Evolutionary conservation across 2,113 vertebrate genomes (phyloP).

Genomic region (Atrichornis clamosus): DNA sequence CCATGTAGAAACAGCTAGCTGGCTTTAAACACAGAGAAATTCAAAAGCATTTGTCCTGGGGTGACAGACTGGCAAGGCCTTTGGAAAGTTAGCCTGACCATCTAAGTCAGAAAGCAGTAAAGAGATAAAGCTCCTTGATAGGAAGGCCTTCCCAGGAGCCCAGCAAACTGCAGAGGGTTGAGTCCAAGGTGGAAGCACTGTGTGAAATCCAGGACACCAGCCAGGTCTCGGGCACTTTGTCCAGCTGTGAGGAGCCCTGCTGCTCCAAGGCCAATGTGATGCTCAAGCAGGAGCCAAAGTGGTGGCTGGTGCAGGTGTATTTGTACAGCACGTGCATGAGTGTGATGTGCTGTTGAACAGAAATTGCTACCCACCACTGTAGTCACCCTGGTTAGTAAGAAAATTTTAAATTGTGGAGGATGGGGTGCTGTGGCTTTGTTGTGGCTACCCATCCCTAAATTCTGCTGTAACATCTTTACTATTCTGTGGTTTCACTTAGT

Average conservation of each 20-base stretch:
- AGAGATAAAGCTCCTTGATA: neutral
- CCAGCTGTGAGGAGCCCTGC: neutral
- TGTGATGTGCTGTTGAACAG: neutral
- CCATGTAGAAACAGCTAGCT: neutral
- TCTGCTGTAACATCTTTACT: neutral
- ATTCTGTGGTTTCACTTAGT: neutral
- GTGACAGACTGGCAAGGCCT: neutral
- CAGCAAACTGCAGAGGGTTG: neutral
- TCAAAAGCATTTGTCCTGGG: neutral
- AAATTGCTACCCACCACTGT: neutral
- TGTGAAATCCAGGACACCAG: neutral
- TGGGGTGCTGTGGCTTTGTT: neutral
- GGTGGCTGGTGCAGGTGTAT: accelerated
- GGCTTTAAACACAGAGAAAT: neutral
- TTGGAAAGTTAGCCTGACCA: neutral
- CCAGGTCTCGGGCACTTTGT: accelerated
- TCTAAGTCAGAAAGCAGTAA: neutral
- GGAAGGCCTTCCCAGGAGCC: neutral
- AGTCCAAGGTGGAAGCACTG: neutral
- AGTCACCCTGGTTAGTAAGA: neutral
- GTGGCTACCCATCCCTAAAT: neutral
- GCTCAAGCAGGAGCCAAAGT: accelerated
- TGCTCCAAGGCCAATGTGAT: accelerated
- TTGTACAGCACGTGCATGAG: accelerated
- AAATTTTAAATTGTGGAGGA: neutral